phyloP scores from a whole-genome alignment of 2,888 invertebrate genomes.

The Anthophora plumipes region DNA sequence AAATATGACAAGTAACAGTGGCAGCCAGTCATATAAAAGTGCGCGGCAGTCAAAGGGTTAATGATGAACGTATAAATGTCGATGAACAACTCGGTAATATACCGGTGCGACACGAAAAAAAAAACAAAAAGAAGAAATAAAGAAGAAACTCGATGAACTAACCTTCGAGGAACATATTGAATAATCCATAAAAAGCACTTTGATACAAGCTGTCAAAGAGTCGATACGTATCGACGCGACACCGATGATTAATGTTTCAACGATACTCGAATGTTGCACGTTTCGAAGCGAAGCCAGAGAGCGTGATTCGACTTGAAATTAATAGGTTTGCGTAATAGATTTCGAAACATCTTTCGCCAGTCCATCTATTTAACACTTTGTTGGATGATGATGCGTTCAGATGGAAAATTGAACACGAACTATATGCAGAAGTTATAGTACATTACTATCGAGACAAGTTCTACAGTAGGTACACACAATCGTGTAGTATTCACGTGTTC shows the following conservation, averaged over 20 bases:
- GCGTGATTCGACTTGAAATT: slow-evolving; percentile 43
- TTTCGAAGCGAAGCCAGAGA: slow-evolving; percentile 14
- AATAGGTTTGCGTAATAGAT: slow-evolving; percentile 60
- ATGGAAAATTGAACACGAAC: slow-evolving; percentile 5
- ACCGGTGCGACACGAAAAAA: background rate
- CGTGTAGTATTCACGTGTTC: slow-evolving; percentile 46
- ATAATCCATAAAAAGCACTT: slow-evolving; percentile 38
- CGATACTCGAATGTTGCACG: slow-evolving; percentile 17
- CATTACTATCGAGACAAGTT: slow-evolving; percentile 17
- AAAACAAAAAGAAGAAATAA: background rate
- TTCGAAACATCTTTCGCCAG: slow-evolving; percentile 19
- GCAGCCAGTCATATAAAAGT: too few species aligned
- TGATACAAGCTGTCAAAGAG: slow-evolving; percentile 37
- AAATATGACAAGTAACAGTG: too few species aligned
- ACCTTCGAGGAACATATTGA: slow-evolving; percentile 19
- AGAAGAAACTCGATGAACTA: slow-evolving; percentile 12
- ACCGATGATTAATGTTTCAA: slow-evolving; percentile 51
- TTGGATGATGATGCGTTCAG: background rate
- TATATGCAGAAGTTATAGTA: background rate
- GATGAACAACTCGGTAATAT: slow-evolving; percentile 4
- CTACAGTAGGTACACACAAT: slow-evolving; percentile 9
- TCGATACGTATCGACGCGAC: slow-evolving; percentile 55
- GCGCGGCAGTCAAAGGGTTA: too few species aligned
- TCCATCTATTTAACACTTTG: slow-evolving; percentile 24
- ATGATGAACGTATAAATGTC: too few species aligned